Evolutionary conservation across 2,797 vertebrate genomes (phyloP).

Genomic region (Eulemur coronatus): DNA sequence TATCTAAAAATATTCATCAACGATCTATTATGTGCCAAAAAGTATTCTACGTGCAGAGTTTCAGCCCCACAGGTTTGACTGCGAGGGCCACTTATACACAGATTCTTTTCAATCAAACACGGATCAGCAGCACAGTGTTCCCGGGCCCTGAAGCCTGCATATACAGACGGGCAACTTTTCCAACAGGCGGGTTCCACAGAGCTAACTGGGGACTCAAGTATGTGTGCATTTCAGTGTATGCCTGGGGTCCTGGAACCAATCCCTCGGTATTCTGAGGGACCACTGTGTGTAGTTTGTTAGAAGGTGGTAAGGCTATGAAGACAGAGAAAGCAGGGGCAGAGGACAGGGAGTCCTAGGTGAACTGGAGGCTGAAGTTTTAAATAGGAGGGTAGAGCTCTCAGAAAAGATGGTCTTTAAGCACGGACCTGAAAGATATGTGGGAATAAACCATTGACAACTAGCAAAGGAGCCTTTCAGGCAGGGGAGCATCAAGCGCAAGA

Average conservation of each 20-base stretch:
- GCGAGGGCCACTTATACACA: accelerated
- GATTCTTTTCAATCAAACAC: not conserved
- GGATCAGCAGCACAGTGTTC: not conserved
- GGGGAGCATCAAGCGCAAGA: too few species aligned
- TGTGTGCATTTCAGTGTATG: not conserved
- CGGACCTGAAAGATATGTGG: not conserved
- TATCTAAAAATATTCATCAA: not conserved
- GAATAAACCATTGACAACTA: not conserved
- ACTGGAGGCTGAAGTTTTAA: not conserved
- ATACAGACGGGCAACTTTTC: not conserved
- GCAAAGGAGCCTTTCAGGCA: not conserved
- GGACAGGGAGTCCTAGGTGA: not conserved
- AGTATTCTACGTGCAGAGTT: not conserved
- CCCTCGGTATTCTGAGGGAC: not conserved
- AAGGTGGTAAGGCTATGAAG: not conserved
- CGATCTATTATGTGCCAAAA: not conserved
- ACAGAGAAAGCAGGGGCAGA: not conserved
- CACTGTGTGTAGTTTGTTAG: not conserved
- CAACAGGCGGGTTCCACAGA: not conserved
- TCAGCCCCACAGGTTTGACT: not conserved
- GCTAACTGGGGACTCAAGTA: not conserved
- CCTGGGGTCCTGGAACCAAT: not conserved
- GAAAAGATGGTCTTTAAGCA: not conserved
- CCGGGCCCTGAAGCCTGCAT: accelerated
- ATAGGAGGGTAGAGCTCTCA: not conserved